A percentile compares a stretch with the other conserved stretches of the same genome.
Conservation (phyloP, 1,140 invertebrate genomes). For the Cotesia chilonis region DNA sequence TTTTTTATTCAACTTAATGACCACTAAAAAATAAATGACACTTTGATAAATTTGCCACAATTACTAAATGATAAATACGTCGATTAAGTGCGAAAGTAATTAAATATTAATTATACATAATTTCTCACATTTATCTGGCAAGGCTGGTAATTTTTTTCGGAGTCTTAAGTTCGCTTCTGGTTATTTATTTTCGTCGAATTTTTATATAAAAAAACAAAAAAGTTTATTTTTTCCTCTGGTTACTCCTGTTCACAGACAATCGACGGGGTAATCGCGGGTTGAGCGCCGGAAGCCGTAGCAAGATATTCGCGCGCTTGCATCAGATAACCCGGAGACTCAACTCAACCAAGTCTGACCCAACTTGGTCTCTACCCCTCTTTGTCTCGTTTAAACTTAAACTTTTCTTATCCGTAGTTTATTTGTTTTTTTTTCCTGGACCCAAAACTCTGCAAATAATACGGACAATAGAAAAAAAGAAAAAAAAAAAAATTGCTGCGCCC, state of each 20-base stretch:
- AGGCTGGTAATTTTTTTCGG: too few species aligned
- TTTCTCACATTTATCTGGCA: too few species aligned
- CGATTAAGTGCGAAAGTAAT: too few species aligned
- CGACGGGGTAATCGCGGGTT: conserved; percentile 59
- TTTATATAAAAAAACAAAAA: conserved; percentile 36
- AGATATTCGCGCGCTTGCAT: conserved; percentile 63
- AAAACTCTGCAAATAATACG: conserved; percentile 31
- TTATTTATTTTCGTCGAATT: conserved; percentile 46
- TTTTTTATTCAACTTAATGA: too few species aligned
- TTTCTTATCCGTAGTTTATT: conserved; percentile 31
- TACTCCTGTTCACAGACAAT: conserved; percentile 57
- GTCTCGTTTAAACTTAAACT: conserved; percentile 25
- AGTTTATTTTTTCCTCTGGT: conserved; percentile 35
- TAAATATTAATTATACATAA: too few species aligned
- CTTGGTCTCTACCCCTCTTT: conserved; percentile 19
- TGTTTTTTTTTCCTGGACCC: neutral
- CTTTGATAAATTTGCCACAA: too few species aligned
- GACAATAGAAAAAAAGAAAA: conserved; percentile 40
- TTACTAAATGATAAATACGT: too few species aligned
- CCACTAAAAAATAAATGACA: too few species aligned
- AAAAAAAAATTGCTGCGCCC: too few species aligned
- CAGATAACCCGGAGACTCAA: conserved; percentile 55
- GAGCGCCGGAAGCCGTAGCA: conserved; percentile 58
- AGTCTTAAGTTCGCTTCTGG: too few species aligned
- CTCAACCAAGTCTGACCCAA: conserved; percentile 42